Base-by-base conservation (phyloP, 2,113 vertebrate species). In the Leptobrachium ailaonicum region DNA sequence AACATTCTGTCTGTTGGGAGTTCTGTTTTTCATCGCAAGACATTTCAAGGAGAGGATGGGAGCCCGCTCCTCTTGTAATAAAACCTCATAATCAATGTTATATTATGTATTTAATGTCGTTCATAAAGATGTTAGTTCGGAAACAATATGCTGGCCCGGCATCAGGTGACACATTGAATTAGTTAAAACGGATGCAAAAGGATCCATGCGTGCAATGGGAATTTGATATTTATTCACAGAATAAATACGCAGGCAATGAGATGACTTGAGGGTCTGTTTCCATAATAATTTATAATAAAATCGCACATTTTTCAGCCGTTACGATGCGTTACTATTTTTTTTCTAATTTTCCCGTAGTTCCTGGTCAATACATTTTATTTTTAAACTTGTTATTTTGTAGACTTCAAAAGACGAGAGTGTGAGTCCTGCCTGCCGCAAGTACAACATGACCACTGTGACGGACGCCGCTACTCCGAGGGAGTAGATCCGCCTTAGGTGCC, bases 111-210 rank as follows among this genome's bases (percentile, higher is more conserved):
- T 68, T 80, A 56, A 14, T 73, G 32, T 74, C 53, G 40, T 42
- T 10, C 50, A 10, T 56, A 53, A 82, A 78, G 68, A 84, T 70
- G 9, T 6, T 66, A 69, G 45, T 20, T 53, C 67, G 11, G 41
- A 63, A 62, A 4, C 42, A 76, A 79, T 68, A 64, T 12, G 14
- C 62, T 74, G 32, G 63, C 11, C 58, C 62, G 44, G 45, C 14
- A 67, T n/a, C 43, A 63, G 62, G 45, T 76, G 73, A 68, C 74
- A 73, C 50, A 41, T 54, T 71, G 71, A 74, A 42, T 82, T 80
- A 77, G 41, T 40, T 53, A 4, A 50, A 67, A 54, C 53, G 41
- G 44, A 7, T 73, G 47, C 20, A 8, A 66, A 66, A 11, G 50
- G 32, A 76, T 67, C 54, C 2, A 63, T 72, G 40, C 41, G 2